phyloP scores from a whole-genome alignment of 2,797 vertebrate species.

The Malurus leucopterus region DNA sequence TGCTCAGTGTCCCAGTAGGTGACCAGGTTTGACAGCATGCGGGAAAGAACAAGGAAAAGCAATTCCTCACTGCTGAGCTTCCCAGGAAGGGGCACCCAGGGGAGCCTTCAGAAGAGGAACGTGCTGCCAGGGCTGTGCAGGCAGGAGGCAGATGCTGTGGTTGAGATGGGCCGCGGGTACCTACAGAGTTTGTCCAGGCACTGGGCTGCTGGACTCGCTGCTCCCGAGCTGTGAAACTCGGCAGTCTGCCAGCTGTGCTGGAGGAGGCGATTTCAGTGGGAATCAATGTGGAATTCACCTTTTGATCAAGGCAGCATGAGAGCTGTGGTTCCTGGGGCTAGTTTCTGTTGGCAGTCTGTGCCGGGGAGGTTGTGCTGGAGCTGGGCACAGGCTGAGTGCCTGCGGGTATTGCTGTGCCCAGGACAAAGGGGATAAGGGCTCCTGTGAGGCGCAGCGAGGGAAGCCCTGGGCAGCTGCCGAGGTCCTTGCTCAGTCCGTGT shows the following conservation, averaged over 20 bases:
- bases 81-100: no score
- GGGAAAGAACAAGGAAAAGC: background rate
- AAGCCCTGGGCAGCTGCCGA: background rate
- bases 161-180: background rate
- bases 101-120: background rate
- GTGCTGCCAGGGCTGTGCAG: fast-evolving
- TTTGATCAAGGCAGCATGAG: background rate
- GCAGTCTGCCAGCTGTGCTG: background rate
- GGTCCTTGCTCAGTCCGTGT: background rate
- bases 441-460: fast-evolving
- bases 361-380: fast-evolving
- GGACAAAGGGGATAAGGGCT: background rate
- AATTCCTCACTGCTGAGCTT: background rate
- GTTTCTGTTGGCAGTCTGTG: background rate
- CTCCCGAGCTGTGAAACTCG: background rate
- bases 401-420: fast-evolving
- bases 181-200: background rate
- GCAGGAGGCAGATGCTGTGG: background rate
- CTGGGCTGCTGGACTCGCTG: fast-evolving
- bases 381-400: fast-evolving
- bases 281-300: background rate
- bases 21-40: background rate
- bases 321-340: fast-evolving
- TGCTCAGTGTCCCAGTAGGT: background rate
- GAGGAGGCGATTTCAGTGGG: background rate